phyloP scores from a whole-genome alignment of 2,113 vertebrate genomes.

The Indri indri region DNA sequence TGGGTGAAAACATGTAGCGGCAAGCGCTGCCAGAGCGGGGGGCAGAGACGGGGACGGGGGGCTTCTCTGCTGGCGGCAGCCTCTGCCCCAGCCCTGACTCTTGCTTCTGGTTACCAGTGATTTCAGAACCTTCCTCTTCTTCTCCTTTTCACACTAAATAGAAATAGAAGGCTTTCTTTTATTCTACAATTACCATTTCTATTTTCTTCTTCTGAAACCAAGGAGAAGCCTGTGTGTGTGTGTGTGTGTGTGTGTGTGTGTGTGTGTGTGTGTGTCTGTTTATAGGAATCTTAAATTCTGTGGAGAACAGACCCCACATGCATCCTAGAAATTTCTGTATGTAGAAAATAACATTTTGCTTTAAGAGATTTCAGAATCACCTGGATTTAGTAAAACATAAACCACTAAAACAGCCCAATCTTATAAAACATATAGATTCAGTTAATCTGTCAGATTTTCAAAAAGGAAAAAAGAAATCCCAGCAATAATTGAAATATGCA shows the following conservation, averaged over 20 bases:
- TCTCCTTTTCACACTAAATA: not conserved
- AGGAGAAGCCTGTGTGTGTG: not conserved
- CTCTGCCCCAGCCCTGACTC: not conserved
- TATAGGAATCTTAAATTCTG: not conserved
- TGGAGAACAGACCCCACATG: not conserved
- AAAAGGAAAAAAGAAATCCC: not conserved
- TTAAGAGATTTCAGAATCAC: not conserved
- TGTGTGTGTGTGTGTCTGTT: not conserved
- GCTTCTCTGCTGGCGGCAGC: not conserved
- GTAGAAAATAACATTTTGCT: not conserved
- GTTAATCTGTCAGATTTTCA: not conserved
- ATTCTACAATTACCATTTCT: not conserved
- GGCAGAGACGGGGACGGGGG: not conserved
- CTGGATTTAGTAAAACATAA: not conserved
- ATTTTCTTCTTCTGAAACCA: not conserved
- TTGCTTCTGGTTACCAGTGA: not conserved
- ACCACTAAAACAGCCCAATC: not conserved
- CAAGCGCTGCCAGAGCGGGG: not conserved
- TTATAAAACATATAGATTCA: not conserved
- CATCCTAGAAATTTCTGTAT: not conserved
- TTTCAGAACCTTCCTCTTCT: not conserved
- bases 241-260: not conserved
- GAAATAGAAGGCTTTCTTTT: not conserved
- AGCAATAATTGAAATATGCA: not conserved
- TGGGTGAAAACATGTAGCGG: fast-evolving